These are phyloP conservation scores for Verasper variegatus DNA, from an alignment of 2,113 vertebrate species.

Conservation along the genomic window DNA sequence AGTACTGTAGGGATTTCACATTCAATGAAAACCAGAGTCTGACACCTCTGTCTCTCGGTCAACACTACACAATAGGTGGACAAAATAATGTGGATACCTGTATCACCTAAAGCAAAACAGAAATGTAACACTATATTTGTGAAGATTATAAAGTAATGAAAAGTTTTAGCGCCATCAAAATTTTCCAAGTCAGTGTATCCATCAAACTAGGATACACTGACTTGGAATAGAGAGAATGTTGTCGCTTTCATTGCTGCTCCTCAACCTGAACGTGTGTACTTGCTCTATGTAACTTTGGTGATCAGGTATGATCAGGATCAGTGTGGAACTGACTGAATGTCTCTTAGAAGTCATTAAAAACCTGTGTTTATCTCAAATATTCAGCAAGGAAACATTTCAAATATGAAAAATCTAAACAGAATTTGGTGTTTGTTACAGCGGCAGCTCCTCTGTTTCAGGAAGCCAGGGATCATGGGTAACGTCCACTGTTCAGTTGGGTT, in stretches of 20 bases:
- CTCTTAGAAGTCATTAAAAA: too few relatives aligned
- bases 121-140: slow-evolving; percentile 5
- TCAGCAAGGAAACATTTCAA: not conserved
- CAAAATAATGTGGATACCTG: slow-evolving; percentile 2
- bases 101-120: slow-evolving; percentile 3
- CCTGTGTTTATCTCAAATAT: not conserved
- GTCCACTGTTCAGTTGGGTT: too few relatives aligned
- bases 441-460: not conserved
- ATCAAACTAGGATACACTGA: too few relatives aligned
- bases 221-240: too few relatives aligned
- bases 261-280: too few relatives aligned
- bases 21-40: slow-evolving; percentile 4
- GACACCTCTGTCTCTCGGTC: slow-evolving; percentile 40
- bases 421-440: not conserved
- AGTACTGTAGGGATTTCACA: slow-evolving; percentile 22
- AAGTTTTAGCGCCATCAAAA: too few relatives aligned
- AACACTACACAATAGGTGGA: slow-evolving; percentile 7
- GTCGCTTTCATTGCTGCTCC: too few relatives aligned
- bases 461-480: too few relatives aligned
- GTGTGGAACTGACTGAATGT: too few relatives aligned
- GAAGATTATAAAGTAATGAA: not conserved
- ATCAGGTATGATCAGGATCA: too few relatives aligned
- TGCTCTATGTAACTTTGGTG: not conserved
- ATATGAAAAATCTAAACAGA: not conserved
- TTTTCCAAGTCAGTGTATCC: too few relatives aligned